Percentiles rank a stretch among this genome's conserved stretches.
These are phyloP conservation scores for Phyllopteryx taeniolatus DNA, from an alignment of 2,113 vertebrate genomes.

Conservation along the genomic window DNA sequence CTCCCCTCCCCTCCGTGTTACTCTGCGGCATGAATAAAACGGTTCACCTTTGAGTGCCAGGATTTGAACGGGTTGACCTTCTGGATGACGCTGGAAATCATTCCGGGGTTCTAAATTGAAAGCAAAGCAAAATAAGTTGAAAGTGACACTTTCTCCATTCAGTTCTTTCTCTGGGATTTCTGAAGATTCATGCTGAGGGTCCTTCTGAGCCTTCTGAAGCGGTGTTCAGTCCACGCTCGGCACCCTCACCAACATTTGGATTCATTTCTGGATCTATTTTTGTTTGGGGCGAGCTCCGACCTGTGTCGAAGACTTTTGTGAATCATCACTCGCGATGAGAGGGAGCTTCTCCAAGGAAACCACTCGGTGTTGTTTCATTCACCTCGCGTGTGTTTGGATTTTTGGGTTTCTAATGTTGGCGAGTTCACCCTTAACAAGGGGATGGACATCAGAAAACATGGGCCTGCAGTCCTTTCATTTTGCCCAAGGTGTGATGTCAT, in stretches of 20 bases:
- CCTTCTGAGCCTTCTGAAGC: constrained; percentile 23
- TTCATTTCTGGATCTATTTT: not conserved
- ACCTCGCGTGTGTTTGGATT: not conserved
- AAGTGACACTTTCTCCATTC: not conserved
- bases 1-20: too few species aligned
- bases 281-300: constrained; percentile 9
- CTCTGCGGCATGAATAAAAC: not conserved
- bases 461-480: too few species aligned
- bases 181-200: not conserved
- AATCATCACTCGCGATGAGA: constrained; percentile 33
- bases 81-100: constrained; percentile 51
- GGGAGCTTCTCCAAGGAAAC: not conserved
- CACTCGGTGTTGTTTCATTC: not conserved
- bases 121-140: not conserved
- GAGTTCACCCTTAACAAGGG: too few species aligned
- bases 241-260: not conserved
- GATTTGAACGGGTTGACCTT: constrained; percentile 68
- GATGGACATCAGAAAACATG: too few species aligned
- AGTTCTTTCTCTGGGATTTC: constrained; percentile 3
- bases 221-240: not conserved
- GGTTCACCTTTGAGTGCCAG: constrained; percentile 49
- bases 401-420: too few species aligned
- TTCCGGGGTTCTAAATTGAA: constrained; percentile 39
- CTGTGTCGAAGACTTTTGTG: constrained; percentile 47
- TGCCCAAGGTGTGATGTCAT: too few species aligned